Percentiles rank a stretch among this genome's conserved stretches.
These are phyloP conservation scores for Aphis craccivora DNA, from an alignment of 1,140 invertebrate species.

Conservation along the genomic window DNA sequence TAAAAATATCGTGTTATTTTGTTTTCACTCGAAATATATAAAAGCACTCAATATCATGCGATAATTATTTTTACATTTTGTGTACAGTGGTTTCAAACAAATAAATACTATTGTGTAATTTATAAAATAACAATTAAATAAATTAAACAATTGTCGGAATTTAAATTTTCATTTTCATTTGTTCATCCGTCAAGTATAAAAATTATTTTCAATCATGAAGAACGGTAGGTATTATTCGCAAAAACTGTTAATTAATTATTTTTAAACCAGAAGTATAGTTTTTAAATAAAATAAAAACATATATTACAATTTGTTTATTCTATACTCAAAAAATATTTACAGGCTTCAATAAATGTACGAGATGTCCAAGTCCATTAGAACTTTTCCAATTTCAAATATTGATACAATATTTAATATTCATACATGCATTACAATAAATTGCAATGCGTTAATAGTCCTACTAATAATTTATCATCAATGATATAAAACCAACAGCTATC, in stretches of 20 bases:
- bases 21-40: background rate
- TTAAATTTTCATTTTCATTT: background rate
- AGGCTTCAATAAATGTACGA: background rate
- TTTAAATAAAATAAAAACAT: background rate
- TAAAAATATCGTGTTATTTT: background rate
- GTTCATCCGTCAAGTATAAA: background rate
- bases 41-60: background rate
- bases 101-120: background rate
- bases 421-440: background rate
- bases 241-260: background rate
- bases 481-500: background rate
- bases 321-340: background rate
- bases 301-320: background rate
- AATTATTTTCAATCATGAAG: background rate
- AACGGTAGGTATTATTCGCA: background rate
- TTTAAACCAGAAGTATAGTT: background rate
- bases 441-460: too few relatives aligned
- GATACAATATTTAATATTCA: background rate
- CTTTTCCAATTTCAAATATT: background rate
- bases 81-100: background rate
- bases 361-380: background rate
- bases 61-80: background rate
- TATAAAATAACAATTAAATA: background rate
- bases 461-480: background rate
- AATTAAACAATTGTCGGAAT: background rate